Evolutionary conservation across 2,888 invertebrate genomes (phyloP), one percentile per base, ranked within the genome.

Genomic region (Lasioglossum villosulum): DNA sequence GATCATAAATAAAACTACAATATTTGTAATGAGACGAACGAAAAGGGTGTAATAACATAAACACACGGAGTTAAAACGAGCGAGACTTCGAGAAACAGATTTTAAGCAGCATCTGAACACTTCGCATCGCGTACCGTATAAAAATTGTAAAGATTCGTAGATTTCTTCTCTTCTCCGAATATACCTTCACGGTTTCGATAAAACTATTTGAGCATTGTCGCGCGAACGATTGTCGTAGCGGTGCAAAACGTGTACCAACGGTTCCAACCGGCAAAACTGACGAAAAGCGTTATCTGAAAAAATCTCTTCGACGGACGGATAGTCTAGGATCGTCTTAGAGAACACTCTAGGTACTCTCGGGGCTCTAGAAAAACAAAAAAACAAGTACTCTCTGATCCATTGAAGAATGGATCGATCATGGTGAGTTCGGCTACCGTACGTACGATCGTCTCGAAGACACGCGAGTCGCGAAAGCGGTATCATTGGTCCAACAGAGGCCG

Each of bases 391-490:
- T 37, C 52, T n/a, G 48, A 37, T 77, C 68, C 48, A 77, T 37
- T 37, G 37, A 76, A 34, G 45, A 73, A 83, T 59, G 48, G 80
- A 75, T 74, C 66, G 75, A 75, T 70, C 75, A 56, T 45, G 23
- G 77, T 52, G 39, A n/a, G 27, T 68, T 23, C 23, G 66, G 66
- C 34, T 45, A 48, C 42, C 78, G 75, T 71, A 77, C 78, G 75
- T 71, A 77, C 83, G 87, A 78, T 84, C 83, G 86, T 90, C 89
- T 90, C 90, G 87, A 90, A 90, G 90, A 89, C 89, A 90, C 89
- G 87, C 90, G 87, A 84, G 45, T 68, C 85, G 77, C 88, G 78
- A 80, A 48, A 59, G 70, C 59, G 45, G 63, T 78, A 75, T 30
- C 75, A 82, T 66, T 78, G 70, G 72, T 73, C 72, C 72, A 78